These are phyloP conservation scores for Athripsodes cinereus DNA, from an alignment of 2,888 invertebrate genomes.

Conservation along the genomic window DNA sequence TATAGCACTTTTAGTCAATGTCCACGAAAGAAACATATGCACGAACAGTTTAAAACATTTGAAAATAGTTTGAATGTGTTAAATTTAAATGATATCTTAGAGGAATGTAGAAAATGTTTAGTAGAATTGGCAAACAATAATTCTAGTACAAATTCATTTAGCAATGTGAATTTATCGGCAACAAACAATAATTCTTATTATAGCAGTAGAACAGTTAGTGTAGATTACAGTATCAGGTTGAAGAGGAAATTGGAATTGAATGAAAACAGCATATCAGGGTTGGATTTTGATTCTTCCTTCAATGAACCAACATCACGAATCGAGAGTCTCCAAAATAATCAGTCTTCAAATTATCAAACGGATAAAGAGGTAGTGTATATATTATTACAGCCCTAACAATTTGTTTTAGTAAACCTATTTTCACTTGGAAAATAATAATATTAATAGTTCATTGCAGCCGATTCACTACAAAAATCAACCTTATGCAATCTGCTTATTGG, in stretches of 20 bases:
- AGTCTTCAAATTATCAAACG: too few relatives aligned
- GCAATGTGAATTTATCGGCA: background rate
- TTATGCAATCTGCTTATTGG: too few relatives aligned
- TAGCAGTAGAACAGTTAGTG: background rate
- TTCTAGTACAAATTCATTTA: background rate
- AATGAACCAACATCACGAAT: slow-evolving; percentile 12
- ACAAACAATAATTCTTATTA: background rate
- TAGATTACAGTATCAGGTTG: slow-evolving; percentile 30
- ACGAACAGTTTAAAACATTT: slow-evolving; percentile 43
- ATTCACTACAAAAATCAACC: too few relatives aligned
- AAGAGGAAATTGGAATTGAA: slow-evolving; percentile 31
- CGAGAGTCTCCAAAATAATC: too few relatives aligned
- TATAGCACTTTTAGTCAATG: slow-evolving; percentile 55
- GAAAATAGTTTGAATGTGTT: slow-evolving; percentile 32
- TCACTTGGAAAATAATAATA: too few relatives aligned
- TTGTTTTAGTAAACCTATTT: too few relatives aligned
- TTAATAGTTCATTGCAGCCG: too few relatives aligned
- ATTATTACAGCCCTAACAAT: too few relatives aligned
- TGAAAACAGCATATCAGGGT: slow-evolving; percentile 39
- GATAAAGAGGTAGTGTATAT: too few relatives aligned
- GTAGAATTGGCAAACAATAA: slow-evolving; percentile 3
- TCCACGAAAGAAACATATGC: slow-evolving; percentile 49
- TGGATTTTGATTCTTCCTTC: slow-evolving; percentile 46
- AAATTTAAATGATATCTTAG: slow-evolving; percentile 3
- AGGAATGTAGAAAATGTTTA: slow-evolving; percentile 10